Evolutionary conservation across 2,797 vertebrate species (phyloP), one percentile per base, ranked within the genome.

Genomic region (Silurus aristotelis): DNA sequence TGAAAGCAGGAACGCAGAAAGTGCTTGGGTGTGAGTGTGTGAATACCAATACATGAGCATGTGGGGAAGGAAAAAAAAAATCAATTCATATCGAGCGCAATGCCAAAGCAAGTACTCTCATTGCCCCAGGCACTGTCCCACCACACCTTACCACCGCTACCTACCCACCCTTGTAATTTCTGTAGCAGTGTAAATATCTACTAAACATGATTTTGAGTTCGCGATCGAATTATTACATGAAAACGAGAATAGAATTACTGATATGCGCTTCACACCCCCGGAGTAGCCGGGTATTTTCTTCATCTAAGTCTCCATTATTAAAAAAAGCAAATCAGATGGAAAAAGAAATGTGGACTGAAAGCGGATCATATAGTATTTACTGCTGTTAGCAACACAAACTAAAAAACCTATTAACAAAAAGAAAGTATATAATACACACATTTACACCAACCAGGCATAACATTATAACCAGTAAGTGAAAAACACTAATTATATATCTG

Each of bases 1-100:
- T 46, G 56, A 43, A n/a, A 79, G 31, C 61, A 79, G 76, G 58
- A 43, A 78, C 43, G 58, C 76, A 63, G 58, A 79, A 64, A 72
- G 84, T 55, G 67, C 55, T 64, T 19, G n/a, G 14, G 72, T 76
- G 61, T 66, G 31, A 20, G 63, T 67, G 72, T 67, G 71, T 76
- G 84, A 67, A 60, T 67, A 52, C 55, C 25, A 52, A 86, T 78
- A 72, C 56, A 25, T 46, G 38, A 56, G 31, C 20, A 73, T 73
- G 55, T 52, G 14, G 8, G 17, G 15, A 10, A 3, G 17, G 27
- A 64, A 83, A n/a, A n/a, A 48, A 15, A 71, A 43, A 25, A 56
- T 31, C 52, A 25, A 52, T 55, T 31, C 71, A 66, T 66, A 64
- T 46, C 6, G 8, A 46, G 14, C 25, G 48, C n/a, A 75, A 38